Conservation (phyloP, 2,888 invertebrate species). For the Rhamphomyia laevipes region DNA sequence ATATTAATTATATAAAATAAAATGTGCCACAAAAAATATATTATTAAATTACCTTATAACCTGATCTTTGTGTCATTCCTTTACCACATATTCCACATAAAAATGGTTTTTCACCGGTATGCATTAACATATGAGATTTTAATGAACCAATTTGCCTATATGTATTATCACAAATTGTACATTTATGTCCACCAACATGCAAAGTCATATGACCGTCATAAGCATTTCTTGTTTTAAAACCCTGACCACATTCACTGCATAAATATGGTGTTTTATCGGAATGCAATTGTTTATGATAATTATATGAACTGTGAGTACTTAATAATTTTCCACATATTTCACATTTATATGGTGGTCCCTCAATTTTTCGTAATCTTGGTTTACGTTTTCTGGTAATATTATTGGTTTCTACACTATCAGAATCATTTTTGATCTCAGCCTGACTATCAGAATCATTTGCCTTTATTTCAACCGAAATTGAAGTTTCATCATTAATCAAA, state of each 20-base stretch:
- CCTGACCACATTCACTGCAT: slow-evolving; percentile 30
- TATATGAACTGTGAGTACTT: slow-evolving; percentile 31
- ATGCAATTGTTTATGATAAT: slow-evolving; percentile 36
- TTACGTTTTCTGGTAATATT: slow-evolving; percentile 5
- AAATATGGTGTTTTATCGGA: slow-evolving; percentile 30
- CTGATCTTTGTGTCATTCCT: slow-evolving; percentile 35
- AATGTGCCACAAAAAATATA: neutral
- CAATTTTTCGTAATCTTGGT: slow-evolving; percentile 8
- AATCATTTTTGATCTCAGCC: neutral
- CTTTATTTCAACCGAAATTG: slow-evolving; percentile 6
- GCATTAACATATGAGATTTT: slow-evolving; percentile 28
- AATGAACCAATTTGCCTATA: slow-evolving; percentile 34
- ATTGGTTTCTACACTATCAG: neutral
- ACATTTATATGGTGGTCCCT: slow-evolving; percentile 18
- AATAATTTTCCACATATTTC: slow-evolving; percentile 30
- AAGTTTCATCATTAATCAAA: slow-evolving; percentile 9
- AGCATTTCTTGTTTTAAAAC: slow-evolving; percentile 36
- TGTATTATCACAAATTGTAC: slow-evolving; percentile 28
- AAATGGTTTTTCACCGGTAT: slow-evolving; percentile 33
- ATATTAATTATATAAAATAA: neutral
- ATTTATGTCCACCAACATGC: slow-evolving; percentile 30
- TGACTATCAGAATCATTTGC: neutral
- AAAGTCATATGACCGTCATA: slow-evolving; percentile 32
- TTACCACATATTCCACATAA: slow-evolving; percentile 33
- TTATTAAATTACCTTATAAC: slow-evolving; percentile 24